A percentile compares a stretch with the other conserved stretches of the same genome.
phyloP scores from a whole-genome alignment of 2,113 vertebrate genomes.

The Cephalophus harveyi region DNA sequence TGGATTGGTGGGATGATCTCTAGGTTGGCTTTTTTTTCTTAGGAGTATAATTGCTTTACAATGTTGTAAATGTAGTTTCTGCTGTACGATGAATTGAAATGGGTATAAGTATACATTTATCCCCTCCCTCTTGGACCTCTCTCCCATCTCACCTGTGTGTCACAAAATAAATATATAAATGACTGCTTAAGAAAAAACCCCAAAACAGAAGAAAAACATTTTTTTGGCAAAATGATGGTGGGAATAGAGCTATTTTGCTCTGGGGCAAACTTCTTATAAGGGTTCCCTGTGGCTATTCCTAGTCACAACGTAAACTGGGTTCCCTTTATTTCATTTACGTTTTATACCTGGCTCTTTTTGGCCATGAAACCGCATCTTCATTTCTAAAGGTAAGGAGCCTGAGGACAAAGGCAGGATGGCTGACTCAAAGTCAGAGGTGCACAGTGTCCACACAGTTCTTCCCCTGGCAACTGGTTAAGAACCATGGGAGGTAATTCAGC shows the following conservation, averaged over 20 bases:
- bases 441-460: fast-evolving
- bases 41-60: background rate
- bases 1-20: background rate
- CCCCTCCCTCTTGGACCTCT: background rate
- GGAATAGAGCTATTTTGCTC: background rate
- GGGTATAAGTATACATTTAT: background rate
- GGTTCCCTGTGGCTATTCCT: background rate
- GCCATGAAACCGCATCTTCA: background rate
- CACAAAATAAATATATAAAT: background rate
- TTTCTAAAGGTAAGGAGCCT: background rate
- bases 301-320: background rate
- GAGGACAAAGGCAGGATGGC: background rate
- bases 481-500: fast-evolving
- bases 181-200: background rate
- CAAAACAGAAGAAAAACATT: background rate
- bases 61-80: background rate
- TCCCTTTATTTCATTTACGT: background rate
- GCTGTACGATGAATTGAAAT: background rate
- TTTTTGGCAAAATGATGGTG: background rate
- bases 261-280: background rate
- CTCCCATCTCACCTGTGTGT: background rate
- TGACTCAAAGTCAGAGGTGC: background rate
- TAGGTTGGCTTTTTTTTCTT: background rate
- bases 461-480: background rate
- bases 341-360: background rate